phyloP scores from a whole-genome alignment of 2,113 vertebrate species.

The Zosterops hypoxanthus region DNA sequence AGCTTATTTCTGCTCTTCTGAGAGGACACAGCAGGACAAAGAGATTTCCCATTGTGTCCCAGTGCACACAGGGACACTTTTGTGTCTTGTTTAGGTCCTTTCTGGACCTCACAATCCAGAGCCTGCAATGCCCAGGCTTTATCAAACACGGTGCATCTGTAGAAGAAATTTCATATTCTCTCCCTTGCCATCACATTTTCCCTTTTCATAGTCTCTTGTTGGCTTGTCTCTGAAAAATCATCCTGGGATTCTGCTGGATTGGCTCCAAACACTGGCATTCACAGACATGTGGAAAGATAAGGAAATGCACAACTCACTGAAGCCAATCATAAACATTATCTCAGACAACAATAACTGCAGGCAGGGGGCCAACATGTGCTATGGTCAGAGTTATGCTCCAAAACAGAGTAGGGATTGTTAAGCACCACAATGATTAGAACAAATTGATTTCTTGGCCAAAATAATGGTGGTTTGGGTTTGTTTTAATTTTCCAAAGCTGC shows the following conservation, averaged over 20 bases:
- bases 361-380: neutral
- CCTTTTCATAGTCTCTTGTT: neutral
- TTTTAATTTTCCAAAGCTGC: neutral
- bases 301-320: neutral
- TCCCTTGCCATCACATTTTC: neutral
- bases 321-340: slow-evolving; percentile 7
- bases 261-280: neutral
- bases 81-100: neutral
- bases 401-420: neutral
- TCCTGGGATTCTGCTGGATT: neutral
- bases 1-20: neutral
- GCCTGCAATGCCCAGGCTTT: neutral
- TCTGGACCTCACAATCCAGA: neutral
- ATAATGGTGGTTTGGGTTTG: neutral
- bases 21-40: too few relatives aligned
- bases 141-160: accelerated
- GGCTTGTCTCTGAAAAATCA: neutral
- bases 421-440: neutral
- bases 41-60: neutral
- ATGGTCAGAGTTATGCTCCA: neutral
- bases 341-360: neutral
- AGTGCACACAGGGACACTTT: neutral
- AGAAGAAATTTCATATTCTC: neutral
- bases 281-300: neutral
- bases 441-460: neutral